These are phyloP conservation scores for Hozukius guyotensis DNA, from an alignment of 2,797 vertebrate genomes.

Conservation along the genomic window DNA sequence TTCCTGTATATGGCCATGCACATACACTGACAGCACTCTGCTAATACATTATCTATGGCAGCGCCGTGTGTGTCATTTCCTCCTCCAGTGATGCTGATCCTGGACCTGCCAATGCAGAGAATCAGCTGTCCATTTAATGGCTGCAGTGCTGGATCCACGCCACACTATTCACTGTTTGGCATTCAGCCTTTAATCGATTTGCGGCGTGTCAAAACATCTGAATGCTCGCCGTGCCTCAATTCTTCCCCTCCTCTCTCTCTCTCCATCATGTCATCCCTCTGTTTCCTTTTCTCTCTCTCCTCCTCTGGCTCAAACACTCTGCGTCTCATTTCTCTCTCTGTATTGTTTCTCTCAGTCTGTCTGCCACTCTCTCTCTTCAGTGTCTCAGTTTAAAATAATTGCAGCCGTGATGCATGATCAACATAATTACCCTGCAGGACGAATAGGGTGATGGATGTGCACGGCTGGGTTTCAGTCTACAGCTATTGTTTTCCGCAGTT, in stretches of 20 bases:
- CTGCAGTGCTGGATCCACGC: slow-evolving; percentile 26
- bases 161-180: slow-evolving; percentile 31
- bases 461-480: not conserved
- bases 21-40: not conserved
- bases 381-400: slow-evolving; percentile 23
- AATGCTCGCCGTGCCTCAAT: slow-evolving; percentile 10
- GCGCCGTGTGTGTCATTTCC: slow-evolving; percentile 34
- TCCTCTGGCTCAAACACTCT: not conserved
- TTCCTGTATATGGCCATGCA: not conserved
- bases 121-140: slow-evolving; percentile 46
- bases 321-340: not conserved
- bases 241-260: not conserved
- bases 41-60: slow-evolving; percentile 41
- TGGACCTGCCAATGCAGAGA: slow-evolving; percentile 36
- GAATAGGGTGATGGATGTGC: slow-evolving; percentile 9
- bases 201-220: slow-evolving; percentile 51
- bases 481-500: not conserved
- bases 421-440: slow-evolving; percentile 19
- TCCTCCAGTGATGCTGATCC: slow-evolving; percentile 47
- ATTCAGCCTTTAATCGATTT: slow-evolving; percentile 58
- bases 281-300: not conserved
- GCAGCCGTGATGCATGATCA: slow-evolving; percentile 22
- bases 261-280: not conserved
- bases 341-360: not conserved
- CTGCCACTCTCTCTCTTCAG: not conserved